Evolutionary conservation across 2,113 vertebrate species (phyloP).

Genomic region (Morone saxatilis): DNA sequence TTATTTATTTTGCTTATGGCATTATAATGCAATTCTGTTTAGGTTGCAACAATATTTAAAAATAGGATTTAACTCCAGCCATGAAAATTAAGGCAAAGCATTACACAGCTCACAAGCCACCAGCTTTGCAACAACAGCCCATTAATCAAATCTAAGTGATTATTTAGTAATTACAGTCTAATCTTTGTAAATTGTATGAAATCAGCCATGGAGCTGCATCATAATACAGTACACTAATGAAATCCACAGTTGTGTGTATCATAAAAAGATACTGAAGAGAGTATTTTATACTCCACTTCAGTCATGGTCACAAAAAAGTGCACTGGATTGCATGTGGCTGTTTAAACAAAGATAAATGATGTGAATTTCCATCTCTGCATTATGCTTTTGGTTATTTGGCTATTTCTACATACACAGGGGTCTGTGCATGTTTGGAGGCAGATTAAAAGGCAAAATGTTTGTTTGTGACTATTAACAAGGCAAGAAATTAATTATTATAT

Average conservation of each 20-base stretch:
- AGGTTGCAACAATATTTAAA: not conserved
- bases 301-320: not conserved
- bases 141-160: not conserved
- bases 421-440: not conserved
- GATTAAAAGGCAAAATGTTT: not conserved
- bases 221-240: not conserved
- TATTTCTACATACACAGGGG: not conserved
- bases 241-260: not conserved
- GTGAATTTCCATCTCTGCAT: not conserved
- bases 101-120: not conserved
- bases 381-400: not conserved
- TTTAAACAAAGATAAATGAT: not conserved
- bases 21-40: not conserved
- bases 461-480: not conserved
- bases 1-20: not conserved
- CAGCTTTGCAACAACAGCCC: not conserved
- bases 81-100: not conserved
- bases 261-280: too few species aligned
- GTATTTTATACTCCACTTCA: not conserved
- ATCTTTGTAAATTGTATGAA: not conserved
- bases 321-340: constrained; percentile 2
- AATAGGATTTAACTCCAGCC: not conserved
- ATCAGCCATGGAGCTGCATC: not conserved
- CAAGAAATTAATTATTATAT: too few species aligned
- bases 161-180: not conserved